These are phyloP conservation scores for Haplochromis vanheusdeni DNA, from an alignment of 2,113 vertebrate genomes.

Conservation along the genomic window DNA sequence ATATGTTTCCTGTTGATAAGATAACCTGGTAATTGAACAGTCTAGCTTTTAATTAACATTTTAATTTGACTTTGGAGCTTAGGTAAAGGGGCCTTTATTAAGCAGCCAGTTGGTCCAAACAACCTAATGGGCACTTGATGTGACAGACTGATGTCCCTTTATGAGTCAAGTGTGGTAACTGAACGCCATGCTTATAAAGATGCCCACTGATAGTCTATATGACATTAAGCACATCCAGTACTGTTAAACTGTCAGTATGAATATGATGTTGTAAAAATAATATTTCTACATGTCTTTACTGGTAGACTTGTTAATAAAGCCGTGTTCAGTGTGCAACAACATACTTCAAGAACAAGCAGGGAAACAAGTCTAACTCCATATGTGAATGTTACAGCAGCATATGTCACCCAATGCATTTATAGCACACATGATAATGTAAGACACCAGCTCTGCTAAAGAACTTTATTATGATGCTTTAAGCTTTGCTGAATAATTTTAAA, in stretches of 20 bases:
- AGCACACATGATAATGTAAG: neutral
- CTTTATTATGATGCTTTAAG: neutral
- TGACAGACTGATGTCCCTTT: neutral
- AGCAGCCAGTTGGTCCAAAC: neutral
- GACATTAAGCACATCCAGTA: neutral
- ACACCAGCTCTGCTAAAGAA: neutral
- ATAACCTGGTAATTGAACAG: neutral
- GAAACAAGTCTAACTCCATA: neutral
- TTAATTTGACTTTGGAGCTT: slow-evolving; percentile 5
- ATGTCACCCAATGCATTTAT: neutral
- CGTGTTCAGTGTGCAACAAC: neutral
- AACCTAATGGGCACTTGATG: neutral
- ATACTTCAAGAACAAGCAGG: neutral
- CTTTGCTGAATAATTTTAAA: neutral
- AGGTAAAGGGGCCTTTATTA: neutral
- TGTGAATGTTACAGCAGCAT: neutral
- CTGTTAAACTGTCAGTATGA: neutral
- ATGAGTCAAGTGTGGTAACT: neutral
- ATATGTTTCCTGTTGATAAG: neutral
- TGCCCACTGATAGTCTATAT: neutral
- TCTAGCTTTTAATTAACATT: neutral
- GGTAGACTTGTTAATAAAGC: neutral
- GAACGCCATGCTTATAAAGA: neutral
- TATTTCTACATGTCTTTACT: neutral
- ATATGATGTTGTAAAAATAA: neutral